Conservation (phyloP, 2,888 invertebrate genomes). For the Odontocolon sp. region DNA sequence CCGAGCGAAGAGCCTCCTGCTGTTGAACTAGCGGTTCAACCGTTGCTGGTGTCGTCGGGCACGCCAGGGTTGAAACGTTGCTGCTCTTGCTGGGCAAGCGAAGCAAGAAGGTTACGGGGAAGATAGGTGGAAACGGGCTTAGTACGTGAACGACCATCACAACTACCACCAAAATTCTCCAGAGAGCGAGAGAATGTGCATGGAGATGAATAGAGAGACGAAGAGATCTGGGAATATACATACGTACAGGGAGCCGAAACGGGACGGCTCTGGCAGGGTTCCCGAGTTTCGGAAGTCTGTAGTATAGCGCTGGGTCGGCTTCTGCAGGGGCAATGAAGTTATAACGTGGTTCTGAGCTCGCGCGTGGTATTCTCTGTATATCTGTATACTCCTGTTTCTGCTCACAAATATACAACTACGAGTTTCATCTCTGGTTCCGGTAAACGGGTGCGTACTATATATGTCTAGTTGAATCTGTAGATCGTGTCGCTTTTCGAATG, state of each 20-base stretch:
- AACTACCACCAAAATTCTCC: not conserved
- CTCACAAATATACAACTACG: slow-evolving; percentile 5
- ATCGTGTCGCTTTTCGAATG: too few species aligned
- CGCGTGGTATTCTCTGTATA: slow-evolving; percentile 47
- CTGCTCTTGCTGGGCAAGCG: not conserved
- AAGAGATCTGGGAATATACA: not conserved
- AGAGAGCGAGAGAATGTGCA: slow-evolving; percentile 24
- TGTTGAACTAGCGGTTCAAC: not conserved
- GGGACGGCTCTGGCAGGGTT: slow-evolving; percentile 50
- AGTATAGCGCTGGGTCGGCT: not conserved
- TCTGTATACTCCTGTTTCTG: slow-evolving; percentile 48
- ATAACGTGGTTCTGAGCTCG: slow-evolving; percentile 63
- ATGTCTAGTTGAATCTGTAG: not conserved
- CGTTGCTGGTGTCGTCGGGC: not conserved
- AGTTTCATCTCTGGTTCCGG: slow-evolving; percentile 56
- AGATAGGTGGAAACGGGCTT: slow-evolving; percentile 44
- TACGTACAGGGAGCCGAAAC: not conserved
- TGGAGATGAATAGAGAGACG: slow-evolving; percentile 11
- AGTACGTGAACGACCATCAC: slow-evolving; percentile 16
- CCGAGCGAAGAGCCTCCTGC: slow-evolving; percentile 26
- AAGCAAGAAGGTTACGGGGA: slow-evolving; percentile 28
- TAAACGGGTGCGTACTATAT: slow-evolving; percentile 47
- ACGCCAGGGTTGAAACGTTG: slow-evolving; percentile 9
- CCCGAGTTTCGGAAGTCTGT: slow-evolving; percentile 50
- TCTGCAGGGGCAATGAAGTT: slow-evolving; percentile 65